Conservation (phyloP, 2,113 vertebrate genomes). For the Cyrtonyx montezumae region DNA sequence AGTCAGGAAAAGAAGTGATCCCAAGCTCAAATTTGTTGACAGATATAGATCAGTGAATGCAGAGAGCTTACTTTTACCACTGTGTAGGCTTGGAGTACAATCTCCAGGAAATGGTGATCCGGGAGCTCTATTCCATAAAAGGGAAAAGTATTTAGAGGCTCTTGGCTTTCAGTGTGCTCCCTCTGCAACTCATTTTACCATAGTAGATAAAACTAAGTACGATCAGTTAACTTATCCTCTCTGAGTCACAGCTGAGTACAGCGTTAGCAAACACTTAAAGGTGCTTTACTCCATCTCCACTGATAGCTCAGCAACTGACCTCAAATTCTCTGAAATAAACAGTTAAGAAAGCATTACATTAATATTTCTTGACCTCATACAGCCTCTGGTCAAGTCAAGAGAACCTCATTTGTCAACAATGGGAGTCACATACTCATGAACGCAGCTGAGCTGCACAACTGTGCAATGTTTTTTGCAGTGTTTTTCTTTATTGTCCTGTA, state of each 20-base stretch:
- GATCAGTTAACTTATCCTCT: slow-evolving; percentile 65
- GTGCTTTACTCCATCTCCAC: slow-evolving; percentile 41
- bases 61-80: slow-evolving; percentile 66
- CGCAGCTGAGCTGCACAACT: neutral
- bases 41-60: slow-evolving; percentile 69
- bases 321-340: slow-evolving; percentile 28
- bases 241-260: slow-evolving; percentile 1
- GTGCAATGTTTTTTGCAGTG: neutral
- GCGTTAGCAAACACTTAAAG: neutral
- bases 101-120: slow-evolving; percentile 79
- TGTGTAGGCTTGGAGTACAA: slow-evolving; percentile 70
- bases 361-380: neutral
- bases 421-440: neutral
- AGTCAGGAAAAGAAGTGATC: slow-evolving; percentile 67
- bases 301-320: slow-evolving; percentile 11
- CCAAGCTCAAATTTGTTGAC: slow-evolving; percentile 72
- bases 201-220: slow-evolving; percentile 55
- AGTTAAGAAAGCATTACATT: slow-evolving; percentile 2
- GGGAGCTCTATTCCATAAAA: slow-evolving; percentile 81
- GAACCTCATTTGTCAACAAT: neutral
- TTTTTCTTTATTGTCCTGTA: neutral
- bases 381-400: neutral
- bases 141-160: slow-evolving; percentile 80
- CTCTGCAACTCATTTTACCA: slow-evolving; percentile 69
- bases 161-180: slow-evolving; percentile 59